Base-by-base conservation (phyloP, 2,113 vertebrate species). In the Odocoileus hemionus region DNA sequence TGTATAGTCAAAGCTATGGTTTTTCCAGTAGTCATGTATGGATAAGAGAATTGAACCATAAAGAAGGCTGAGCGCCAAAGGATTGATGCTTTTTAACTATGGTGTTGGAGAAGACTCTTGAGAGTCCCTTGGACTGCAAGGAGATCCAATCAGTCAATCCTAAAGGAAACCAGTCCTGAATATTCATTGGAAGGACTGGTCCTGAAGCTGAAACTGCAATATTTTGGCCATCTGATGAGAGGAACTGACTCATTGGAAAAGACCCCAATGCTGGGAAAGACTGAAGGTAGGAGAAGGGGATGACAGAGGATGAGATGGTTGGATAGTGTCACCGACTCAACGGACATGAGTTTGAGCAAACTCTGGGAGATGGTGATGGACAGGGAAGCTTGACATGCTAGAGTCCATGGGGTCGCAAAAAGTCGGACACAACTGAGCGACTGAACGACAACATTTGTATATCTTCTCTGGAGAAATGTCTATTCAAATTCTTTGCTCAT, bases 401-500 rank as follows among this genome's bases (percentile, higher is more conserved):
- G 10, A 74, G 67, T 39, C 21, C 67, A 74, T 2, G 1, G 36
- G n/a, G 67, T 39, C 0, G 0, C 67, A 39, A 23, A 70, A n/a
- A 39, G 19, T 70, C 0, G 1, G 36, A 39, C 36, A 39, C 19
- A 74, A 13, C 67, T 74, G 21, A 39, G 36, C 0, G 2, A 74
- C 36, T 23, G 19, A 70, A 70, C 2, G 5, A 36, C 67, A 70
- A 70, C n/a, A 93, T 86, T 76, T 93, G 67, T 50, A 61, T 60
- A 12, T 52, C 52, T 93, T 78, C 33, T 78, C 58, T 78, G 23
- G 28, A 78, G 54, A 78, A 86, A 86, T 39, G 54, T 86, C 43
- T 86, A 43, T 58, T 74, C 50, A 94, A 83, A 70, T 89, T 43
- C 12, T 83, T 89, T 50, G 86, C 25, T 52, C 30, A 74, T 52